Conservation (phyloP, 2,888 invertebrate species). For the Harmothoe impar region DNA sequence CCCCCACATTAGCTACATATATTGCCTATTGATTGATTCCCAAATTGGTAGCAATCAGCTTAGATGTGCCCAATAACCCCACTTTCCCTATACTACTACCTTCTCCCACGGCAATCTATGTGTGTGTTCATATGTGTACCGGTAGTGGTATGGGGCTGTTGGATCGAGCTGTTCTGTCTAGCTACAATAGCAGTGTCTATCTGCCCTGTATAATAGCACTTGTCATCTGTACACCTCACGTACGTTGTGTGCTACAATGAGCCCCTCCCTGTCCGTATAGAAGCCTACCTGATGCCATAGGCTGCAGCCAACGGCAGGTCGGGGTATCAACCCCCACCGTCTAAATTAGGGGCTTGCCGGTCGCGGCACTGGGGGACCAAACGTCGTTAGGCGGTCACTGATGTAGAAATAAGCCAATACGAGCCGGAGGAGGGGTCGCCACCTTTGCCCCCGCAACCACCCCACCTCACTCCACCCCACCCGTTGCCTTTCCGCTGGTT, state of each 20-base stretch:
- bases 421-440: constrained; percentile 32
- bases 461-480: background rate
- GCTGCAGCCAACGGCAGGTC: background rate
- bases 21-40: too few relatives aligned
- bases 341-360: constrained; percentile 42
- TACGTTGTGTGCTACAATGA: background rate
- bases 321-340: constrained; percentile 12
- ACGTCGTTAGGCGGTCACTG: constrained; percentile 48
- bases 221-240: background rate
- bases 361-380: constrained; percentile 15
- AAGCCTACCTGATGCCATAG: constrained; percentile 3
- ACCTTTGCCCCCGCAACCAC: background rate
- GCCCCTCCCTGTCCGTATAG: background rate
- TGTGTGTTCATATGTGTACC: too few relatives aligned
- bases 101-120: too few relatives aligned
- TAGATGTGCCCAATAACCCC: too few relatives aligned
- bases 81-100: too few relatives aligned
- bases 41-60: too few relatives aligned
- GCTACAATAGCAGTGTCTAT: too few relatives aligned
- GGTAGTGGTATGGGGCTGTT: too few relatives aligned
- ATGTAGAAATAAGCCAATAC: constrained; percentile 57
- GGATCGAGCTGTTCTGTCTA: too few relatives aligned
- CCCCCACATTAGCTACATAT: too few relatives aligned
- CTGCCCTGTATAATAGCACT: background rate
- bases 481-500: background rate